Evolutionary conservation across 2,888 invertebrate species (phyloP).

Genomic region (Ectemnius continuus): DNA sequence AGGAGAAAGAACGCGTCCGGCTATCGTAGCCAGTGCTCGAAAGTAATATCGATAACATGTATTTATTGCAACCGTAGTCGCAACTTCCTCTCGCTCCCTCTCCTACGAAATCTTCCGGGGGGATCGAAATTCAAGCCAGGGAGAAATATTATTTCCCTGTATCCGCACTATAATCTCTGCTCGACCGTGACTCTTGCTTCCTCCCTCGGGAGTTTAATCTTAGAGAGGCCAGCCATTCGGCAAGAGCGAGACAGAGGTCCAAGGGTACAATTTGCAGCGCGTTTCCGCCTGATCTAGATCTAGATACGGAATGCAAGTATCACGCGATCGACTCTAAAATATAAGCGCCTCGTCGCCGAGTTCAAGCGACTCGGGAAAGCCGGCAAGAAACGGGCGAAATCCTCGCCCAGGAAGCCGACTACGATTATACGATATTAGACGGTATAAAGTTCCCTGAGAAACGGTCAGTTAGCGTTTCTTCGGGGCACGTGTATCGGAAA

Average conservation of each 20-base stretch:
- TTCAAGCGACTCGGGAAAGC: background rate
- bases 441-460: constrained; percentile 23
- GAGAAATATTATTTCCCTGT: constrained; percentile 14
- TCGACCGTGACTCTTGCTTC: constrained; percentile 14
- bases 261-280: too few relatives aligned
- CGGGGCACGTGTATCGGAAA: constrained; percentile 26
- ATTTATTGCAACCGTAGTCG: constrained; percentile 26
- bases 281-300: too few relatives aligned
- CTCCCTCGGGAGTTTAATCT: too few relatives aligned
- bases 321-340: too few relatives aligned
- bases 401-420: background rate
- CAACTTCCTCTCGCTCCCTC: background rate
- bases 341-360: background rate
- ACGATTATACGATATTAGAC: constrained; percentile 23
- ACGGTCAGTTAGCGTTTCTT: constrained; percentile 13
- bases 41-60: constrained; percentile 47
- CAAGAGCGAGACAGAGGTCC: too few relatives aligned
- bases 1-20: constrained; percentile 13
- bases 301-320: too few relatives aligned
- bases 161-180: constrained; percentile 6
- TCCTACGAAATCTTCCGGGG: background rate
- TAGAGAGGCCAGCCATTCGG: too few relatives aligned
- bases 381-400: background rate
- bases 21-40: constrained; percentile 21
- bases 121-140: background rate